Conservation (phyloP, 2,888 invertebrate species). For the Andrena marginata region DNA sequence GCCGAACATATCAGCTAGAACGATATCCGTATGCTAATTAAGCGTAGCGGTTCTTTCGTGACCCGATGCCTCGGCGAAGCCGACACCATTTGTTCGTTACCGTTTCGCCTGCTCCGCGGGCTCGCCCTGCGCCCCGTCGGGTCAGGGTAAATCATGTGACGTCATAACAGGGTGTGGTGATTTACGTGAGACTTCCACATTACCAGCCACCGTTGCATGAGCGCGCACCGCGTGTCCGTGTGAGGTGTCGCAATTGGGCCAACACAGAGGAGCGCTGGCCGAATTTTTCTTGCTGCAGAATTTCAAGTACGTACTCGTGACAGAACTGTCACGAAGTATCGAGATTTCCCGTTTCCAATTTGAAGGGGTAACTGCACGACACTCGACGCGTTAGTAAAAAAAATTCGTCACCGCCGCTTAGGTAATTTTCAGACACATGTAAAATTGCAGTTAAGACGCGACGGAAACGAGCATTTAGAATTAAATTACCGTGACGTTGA, state of each 20-base stretch:
- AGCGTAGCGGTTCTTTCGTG: constrained; percentile 67
- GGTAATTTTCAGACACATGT: constrained; percentile 5
- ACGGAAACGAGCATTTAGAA: constrained; percentile 28
- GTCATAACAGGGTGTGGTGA: constrained; percentile 80
- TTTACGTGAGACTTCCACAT: constrained; percentile 72
- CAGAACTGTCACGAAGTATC: background rate
- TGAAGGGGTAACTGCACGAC: constrained; percentile 13
- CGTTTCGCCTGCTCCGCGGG: constrained; percentile 59
- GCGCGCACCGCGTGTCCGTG: constrained; percentile 42
- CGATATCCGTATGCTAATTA: constrained; percentile 68
- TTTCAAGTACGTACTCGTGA: no score
- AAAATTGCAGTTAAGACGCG: background rate
- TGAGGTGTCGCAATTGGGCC: constrained; percentile 53
- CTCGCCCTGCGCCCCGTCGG: constrained; percentile 69
- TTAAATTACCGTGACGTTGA: constrained; percentile 32
- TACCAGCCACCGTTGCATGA: constrained; percentile 53
- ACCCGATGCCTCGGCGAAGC: constrained; percentile 60
- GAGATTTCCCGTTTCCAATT: no score
- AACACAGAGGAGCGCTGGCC: constrained; percentile 7
- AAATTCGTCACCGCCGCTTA: constrained; percentile 4
- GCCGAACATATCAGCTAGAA: constrained; percentile 35
- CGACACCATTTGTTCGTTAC: constrained; percentile 60
- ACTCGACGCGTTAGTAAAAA: constrained; percentile 25
- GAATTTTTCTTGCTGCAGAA: background rate
- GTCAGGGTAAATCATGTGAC: constrained; percentile 82